These are phyloP conservation scores for Hoplias malabaricus DNA, from an alignment of 2,113 vertebrate species.

Conservation along the genomic window DNA sequence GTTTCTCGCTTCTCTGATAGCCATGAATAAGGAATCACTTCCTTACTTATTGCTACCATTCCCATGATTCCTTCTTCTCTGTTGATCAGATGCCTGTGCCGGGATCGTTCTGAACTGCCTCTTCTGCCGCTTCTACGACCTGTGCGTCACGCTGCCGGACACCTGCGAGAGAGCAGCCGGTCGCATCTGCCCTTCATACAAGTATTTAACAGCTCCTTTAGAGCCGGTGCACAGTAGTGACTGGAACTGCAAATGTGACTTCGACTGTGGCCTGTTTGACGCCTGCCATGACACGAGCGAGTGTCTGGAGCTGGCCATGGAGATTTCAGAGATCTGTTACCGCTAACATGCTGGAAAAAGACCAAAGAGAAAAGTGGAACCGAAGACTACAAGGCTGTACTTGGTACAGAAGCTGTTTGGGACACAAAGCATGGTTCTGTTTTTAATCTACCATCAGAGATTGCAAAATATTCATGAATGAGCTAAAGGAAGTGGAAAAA, in stretches of 20 bases:
- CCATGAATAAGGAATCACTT: conserved; percentile 41
- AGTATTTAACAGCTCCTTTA: conserved; percentile 51
- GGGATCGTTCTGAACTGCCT: conserved; percentile 73
- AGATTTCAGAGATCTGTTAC: conserved; percentile 77
- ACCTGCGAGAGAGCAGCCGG: conserved; percentile 57
- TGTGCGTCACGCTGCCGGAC: conserved; percentile 66
- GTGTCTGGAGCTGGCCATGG: conserved; percentile 78
- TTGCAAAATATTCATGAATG: neutral
- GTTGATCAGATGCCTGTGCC: conserved; percentile 71
- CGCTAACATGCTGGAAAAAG: conserved; percentile 50
- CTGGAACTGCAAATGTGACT: conserved; percentile 57
- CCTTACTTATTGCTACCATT: conserved; percentile 28
- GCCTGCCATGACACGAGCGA: conserved; percentile 71
- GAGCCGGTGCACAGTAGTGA: conserved; percentile 49
- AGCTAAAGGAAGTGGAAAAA: neutral
- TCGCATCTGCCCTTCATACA: conserved; percentile 66
- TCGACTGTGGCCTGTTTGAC: conserved; percentile 65
- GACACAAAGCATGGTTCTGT: neutral
- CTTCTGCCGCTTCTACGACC: conserved; percentile 74
- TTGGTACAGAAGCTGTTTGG: neutral
- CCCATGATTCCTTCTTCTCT: conserved; percentile 42
- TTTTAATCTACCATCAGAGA: neutral
- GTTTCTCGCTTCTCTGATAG: conserved; percentile 7
- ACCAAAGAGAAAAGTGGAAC: neutral
- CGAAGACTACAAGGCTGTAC: conserved; percentile 21